Evolutionary conservation across 2,113 vertebrate genomes (phyloP), one percentile per base, ranked within the genome.

Genomic region (Lipophrys pholis): DNA sequence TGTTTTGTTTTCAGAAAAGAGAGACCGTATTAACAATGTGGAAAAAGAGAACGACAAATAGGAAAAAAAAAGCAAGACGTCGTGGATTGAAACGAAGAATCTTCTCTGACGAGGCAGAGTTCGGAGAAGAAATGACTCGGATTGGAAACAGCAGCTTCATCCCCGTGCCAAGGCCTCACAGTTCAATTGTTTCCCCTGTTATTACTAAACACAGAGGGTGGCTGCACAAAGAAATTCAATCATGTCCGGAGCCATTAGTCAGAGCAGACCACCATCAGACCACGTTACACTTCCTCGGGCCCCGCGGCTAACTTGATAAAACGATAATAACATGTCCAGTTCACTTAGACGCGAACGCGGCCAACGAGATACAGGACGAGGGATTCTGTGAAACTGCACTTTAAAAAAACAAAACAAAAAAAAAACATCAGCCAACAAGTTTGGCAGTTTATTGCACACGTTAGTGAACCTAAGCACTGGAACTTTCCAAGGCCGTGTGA

Each of bases 261-360:
- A 61, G 58, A 46, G 70, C 53, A 63, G 70, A 76, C 21, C 60
- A 41, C 41, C 42, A 61, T 67, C 81, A 63, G 70, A 76, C 21
- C 60, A 41, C 41, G 38, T 57, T 63, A 78, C 39, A 60, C 49
- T 64, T 80, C 57, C 63, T 63, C 12, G 69, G 76, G 67, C 74
- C 81, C 71, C 10, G 63, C 68, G 63, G 69, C 69, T 82, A 81
- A 86, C 67, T 69, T 58, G 61, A 85, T 84, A 76, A 81, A 68
- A 50, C 9, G 36, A 42, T 52, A 73, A 85, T 48, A 83, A 74
- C 66, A 81, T 55, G 74, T 84, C 83, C 42, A 57, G n/a, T 80
- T 83, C 85, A 84, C 56, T 89, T 57, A 72, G 71, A 0, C 10
- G 42, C 61, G 39, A 76, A 61, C 21, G 39, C 70, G 71, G 45